Evolutionary conservation across 2,113 vertebrate species (phyloP).

Genomic region (Mixornis gularis): DNA sequence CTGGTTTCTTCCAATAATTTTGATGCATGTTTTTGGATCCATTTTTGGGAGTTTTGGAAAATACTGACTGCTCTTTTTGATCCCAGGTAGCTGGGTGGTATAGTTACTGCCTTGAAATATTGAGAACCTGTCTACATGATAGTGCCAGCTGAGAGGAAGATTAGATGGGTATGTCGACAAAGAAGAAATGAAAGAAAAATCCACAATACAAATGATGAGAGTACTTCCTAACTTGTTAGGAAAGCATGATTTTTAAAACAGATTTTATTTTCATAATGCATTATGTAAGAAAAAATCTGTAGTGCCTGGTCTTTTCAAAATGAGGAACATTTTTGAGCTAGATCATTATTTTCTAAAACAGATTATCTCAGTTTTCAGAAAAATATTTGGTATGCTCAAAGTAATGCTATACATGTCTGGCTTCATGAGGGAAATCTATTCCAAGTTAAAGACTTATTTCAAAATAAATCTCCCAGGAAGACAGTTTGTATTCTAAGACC

Average conservation of each 20-base stretch:
- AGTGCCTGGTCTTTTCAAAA: not conserved
- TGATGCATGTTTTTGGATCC: not conserved
- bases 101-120: not conserved
- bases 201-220: not conserved
- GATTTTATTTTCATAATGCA: not conserved
- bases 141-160: not conserved
- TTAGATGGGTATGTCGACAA: not conserved
- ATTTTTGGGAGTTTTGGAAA: not conserved
- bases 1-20: not conserved
- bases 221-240: not conserved
- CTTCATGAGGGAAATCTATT: not conserved
- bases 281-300: not conserved
- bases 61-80: not conserved
- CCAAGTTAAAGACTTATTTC: not conserved
- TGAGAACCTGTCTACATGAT: not conserved
- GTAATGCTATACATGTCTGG: not conserved
- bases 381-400: not conserved
- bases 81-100: not conserved
- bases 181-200: not conserved
- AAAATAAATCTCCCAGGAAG: not conserved
- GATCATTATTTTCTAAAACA: not conserved
- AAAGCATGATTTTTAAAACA: not conserved
- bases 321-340: not conserved
- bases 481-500: not conserved
- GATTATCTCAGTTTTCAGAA: constrained; percentile 8